phyloP scores from a whole-genome alignment of 2,888 invertebrate genomes.

The Agrochola lota region DNA sequence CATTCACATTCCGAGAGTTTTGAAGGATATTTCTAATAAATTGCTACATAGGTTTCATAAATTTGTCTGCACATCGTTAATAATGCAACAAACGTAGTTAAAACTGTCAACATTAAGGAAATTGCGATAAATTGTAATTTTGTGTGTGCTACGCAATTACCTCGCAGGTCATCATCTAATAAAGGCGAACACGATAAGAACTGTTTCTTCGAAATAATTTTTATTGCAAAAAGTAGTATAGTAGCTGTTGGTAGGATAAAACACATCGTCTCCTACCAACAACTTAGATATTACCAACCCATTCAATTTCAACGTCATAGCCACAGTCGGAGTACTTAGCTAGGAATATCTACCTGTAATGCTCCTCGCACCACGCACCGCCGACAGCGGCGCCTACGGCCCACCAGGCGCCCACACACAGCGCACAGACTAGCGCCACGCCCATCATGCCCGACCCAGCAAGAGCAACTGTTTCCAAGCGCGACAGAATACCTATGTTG shows the following conservation, averaged over 20 bases:
- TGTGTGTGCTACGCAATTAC: too few species aligned
- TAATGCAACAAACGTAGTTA: too few species aligned
- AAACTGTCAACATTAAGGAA: too few species aligned
- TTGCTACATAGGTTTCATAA: too few species aligned
- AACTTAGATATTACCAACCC: neutral
- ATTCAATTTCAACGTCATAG: neutral
- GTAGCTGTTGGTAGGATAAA: too few species aligned
- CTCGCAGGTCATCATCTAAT: neutral
- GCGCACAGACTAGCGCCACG: constrained; percentile 78
- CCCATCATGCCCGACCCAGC: constrained; percentile 81
- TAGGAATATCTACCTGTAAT: constrained; percentile 78
- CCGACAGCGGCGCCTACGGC: constrained; percentile 85
- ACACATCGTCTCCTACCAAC: neutral
- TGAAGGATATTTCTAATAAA: too few species aligned
- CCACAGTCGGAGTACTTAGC: neutral
- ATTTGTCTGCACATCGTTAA: too few species aligned
- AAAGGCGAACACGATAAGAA: neutral
- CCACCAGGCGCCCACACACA: constrained; percentile 86
- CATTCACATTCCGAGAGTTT: too few species aligned
- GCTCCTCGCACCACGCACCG: constrained; percentile 86
- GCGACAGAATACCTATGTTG: constrained; percentile 71
- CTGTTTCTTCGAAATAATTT: neutral
- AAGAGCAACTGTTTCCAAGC: constrained; percentile 77
- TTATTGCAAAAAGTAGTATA: neutral
- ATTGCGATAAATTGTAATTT: too few species aligned